Evolutionary conservation across 2,888 invertebrate genomes (phyloP).

Genomic region (Portevinia maculata): DNA sequence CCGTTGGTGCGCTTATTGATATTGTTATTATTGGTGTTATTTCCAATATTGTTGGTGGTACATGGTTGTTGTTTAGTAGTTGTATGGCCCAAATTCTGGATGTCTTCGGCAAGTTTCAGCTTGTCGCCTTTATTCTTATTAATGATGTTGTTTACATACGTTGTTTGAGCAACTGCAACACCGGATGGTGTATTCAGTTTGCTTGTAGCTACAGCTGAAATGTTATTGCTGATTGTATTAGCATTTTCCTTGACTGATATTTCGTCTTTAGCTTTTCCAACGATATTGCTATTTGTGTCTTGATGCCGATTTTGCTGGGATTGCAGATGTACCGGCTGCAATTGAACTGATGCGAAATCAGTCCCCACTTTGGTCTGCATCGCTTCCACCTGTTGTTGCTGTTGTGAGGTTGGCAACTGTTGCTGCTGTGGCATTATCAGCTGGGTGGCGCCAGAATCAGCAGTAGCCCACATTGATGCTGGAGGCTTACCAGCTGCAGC

Average conservation of each 20-base stretch:
- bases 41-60: conserved; percentile 10
- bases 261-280: conserved; percentile 28
- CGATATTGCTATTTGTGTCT: conserved; percentile 75
- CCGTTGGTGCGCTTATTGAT: conserved; percentile 54
- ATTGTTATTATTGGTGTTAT: conserved; percentile 53
- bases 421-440: conserved; percentile 45
- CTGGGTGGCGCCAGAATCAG: conserved; percentile 39
- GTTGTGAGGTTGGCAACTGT: conserved; percentile 48
- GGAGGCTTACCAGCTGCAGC: conserved; percentile 44
- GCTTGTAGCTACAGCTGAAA: conserved; percentile 17
- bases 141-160: conserved; percentile 29
- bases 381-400: conserved; percentile 58
- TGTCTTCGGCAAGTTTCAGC: conserved; percentile 29
- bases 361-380: conserved; percentile 78
- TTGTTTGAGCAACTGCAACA: conserved; percentile 30
- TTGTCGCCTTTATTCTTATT: conserved; percentile 49
- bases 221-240: conserved; percentile 39
- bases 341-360: conserved; percentile 75
- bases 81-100: conserved; percentile 7
- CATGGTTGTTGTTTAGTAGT: conserved; percentile 18
- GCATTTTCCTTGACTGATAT: conserved; percentile 19
- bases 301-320: conserved; percentile 57
- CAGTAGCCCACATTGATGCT: conserved; percentile 40
- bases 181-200: conserved; percentile 25
- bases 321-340: conserved; percentile 14